Conservation (phyloP, 1,140 invertebrate genomes). For the Leptestheria dahalacensis region DNA sequence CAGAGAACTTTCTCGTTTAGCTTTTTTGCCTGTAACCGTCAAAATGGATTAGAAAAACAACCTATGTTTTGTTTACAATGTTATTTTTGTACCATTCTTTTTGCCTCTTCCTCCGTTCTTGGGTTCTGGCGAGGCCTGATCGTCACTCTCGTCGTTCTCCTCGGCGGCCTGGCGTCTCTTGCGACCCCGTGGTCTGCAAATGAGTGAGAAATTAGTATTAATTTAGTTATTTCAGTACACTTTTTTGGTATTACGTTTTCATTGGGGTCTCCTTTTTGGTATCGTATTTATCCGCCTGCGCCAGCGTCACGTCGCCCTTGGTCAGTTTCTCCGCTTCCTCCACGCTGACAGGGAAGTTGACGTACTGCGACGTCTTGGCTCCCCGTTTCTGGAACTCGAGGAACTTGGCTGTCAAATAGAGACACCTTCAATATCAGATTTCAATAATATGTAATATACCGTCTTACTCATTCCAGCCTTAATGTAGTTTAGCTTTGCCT, state of each 20-base stretch:
- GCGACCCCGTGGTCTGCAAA: not conserved
- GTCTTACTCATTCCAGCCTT: conserved; percentile 8
- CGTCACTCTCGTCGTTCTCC: not conserved
- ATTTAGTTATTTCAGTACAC: not conserved
- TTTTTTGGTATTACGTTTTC: too few relatives aligned
- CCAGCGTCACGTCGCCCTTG: not conserved
- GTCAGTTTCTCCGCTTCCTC: not conserved
- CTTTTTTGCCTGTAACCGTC: not conserved
- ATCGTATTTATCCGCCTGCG: not conserved
- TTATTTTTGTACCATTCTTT: too few relatives aligned
- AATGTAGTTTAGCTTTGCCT: conserved; percentile 1
- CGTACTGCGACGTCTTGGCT: not conserved
- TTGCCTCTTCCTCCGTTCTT: not conserved
- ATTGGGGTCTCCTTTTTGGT: not conserved
- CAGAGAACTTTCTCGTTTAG: not conserved
- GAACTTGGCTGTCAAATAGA: not conserved
- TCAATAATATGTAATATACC: too few relatives aligned
- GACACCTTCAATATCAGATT: not conserved
- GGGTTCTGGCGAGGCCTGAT: not conserved
- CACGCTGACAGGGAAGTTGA: not conserved
- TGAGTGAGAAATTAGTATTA: not conserved
- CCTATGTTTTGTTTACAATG: too few relatives aligned
- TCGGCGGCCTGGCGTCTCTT: not conserved
- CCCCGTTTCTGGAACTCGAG: not conserved
- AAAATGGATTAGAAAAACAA: too few relatives aligned